Base-by-base conservation (phyloP, 2,113 vertebrate species). In the Catharus fuscescens region DNA sequence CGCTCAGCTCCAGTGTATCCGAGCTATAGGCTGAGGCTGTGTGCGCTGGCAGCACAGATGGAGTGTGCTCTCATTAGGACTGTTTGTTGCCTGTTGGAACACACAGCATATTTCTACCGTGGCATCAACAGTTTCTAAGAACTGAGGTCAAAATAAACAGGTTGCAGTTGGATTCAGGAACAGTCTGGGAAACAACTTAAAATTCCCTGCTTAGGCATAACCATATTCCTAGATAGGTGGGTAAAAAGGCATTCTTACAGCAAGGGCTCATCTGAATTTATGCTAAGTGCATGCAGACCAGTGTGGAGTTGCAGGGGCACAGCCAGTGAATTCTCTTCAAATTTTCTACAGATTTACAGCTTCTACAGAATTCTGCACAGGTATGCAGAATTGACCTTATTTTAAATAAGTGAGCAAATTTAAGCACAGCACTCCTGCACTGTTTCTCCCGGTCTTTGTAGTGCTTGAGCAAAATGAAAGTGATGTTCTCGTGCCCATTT, bases 81-180 rank as follows among this genome's bases (percentile, higher is more conserved):
- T 87, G 96, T 97, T 92, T 94, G 91, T 96, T 90, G 96, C 96
- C 91, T 97, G 92, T 98, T 97, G 97, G 95, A 96, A 97, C 97
- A 94, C 91, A 95, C 95, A 93, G 97, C 97, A 92, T 96, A 95
- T 96, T 98, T 97, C 96, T 90, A 60, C 93, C 66, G 59, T 95
- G 97, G 96, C 91, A 97, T 86, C 95, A 96, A 95, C 97, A 96
- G 92, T 97, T 97, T 96, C 84, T 89, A 86, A 92, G 96, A 97
- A 95, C 96, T 78, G 96, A 91, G 97, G 98, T 98, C 97, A 97
- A 93, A 97, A 97, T 96, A 97, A 98, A 97, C 97, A 97, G 91
- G 92, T 92, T 88, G 94, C 91, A 80, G 93, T 86, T 91, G 95
- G 42, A 86, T 73, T 34, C 47, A 44, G 88, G 91, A 97, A 90